Conservation (phyloP, 2,888 invertebrate species). For the Eupeodes latifasciatus region DNA sequence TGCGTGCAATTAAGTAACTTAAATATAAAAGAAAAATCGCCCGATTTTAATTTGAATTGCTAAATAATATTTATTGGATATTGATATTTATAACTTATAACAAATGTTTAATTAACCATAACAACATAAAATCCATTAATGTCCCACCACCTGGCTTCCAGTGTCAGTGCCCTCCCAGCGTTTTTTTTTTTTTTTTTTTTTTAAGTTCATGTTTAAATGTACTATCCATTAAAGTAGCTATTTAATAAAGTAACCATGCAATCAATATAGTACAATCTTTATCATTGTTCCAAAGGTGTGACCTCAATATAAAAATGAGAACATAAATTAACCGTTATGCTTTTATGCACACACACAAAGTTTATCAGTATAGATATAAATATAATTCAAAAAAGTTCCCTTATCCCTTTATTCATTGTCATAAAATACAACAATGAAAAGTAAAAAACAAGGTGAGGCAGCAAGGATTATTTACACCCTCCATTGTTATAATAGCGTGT, state of each 20-base stretch:
- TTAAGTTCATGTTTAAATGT: no score
- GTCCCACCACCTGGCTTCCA: no score
- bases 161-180: no score
- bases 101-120: no score
- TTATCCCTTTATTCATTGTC: background rate
- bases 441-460: conserved; percentile 12
- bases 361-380: background rate
- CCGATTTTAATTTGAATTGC: no score
- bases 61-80: no score
- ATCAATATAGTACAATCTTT: background rate
- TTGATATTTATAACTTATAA: no score
- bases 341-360: background rate
- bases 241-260: conserved; percentile 4
- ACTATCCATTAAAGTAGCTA: background rate
- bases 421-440: background rate
- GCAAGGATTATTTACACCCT: conserved; percentile 42
- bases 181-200: no score
- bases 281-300: conserved; percentile 3
- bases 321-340: conserved; percentile 52
- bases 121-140: no score
- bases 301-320: conserved; percentile 37
- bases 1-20: no score
- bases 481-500: conserved; percentile 41
- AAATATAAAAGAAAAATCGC: no score
- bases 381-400: background rate